Evolutionary conservation across 2,888 invertebrate species (phyloP), one percentile per base, ranked within the genome.

Genomic region (Prosopocoilus inquinatus): DNA sequence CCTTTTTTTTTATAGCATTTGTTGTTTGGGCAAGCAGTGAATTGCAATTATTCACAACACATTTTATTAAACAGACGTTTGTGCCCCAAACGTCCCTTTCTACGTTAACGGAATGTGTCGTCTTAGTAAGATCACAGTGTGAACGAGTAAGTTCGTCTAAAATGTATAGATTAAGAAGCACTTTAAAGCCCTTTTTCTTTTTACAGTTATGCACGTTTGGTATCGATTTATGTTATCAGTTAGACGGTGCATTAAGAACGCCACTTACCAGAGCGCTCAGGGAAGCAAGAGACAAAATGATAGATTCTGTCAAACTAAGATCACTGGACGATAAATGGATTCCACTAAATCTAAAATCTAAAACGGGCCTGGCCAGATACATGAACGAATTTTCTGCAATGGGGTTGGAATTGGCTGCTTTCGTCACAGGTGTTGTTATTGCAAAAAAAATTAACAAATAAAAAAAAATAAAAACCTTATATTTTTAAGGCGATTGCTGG

Each of bases 1-100:
- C 48, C 52, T 57, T 48, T 35, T 36, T 55, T 47, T 46, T 72
- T 74, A 36, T 74, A 87, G 90, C 88, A 51, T 88, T 96, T 64
- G 86, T 95, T 59, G 91, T 95, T 3, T 97, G 97, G 97, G 89
- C 91, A 62, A 91, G 91, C 69, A 84, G 86, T 62, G 92, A 94
- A 78, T 79, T 93, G 54, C 87, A 88, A 67, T 82, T 88, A 67
- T 84, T 94, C 70, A 89, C 89, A 66, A 86, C 87, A 64, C 90
- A 91, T 77, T 82, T 93, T 66, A 87, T 90, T 49, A 90, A 91
- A 70, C 92, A 96, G 77, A 88, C 96, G 47, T 92, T 96, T 71
- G 89, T 91, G 64, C 92, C 94, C 4, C 94, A 96, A 76, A 89
- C 92, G 51, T 86, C 90, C 7, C 78, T 96, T 67, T 88, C 90